phyloP scores from a whole-genome alignment of 1,140 invertebrate species.

The Maconellicoccus hirsutus region DNA sequence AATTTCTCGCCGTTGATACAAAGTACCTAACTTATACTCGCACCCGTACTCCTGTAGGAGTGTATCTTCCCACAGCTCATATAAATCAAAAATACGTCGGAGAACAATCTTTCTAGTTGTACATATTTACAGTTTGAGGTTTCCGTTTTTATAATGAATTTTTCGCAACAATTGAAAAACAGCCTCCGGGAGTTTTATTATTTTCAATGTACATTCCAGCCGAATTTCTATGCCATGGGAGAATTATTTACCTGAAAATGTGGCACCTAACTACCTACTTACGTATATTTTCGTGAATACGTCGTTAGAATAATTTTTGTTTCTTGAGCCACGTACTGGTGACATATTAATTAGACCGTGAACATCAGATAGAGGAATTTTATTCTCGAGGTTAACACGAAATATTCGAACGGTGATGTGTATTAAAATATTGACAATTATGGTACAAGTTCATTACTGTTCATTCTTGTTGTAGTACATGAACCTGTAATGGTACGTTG shows the following conservation, averaged over 20 bases:
- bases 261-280: too few relatives aligned
- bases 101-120: too few relatives aligned
- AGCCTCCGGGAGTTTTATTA: too few relatives aligned
- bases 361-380: background rate
- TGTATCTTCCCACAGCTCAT: background rate
- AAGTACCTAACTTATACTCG: background rate
- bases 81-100: background rate
- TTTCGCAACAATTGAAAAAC: too few relatives aligned
- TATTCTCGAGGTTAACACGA: background rate
- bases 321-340: background rate
- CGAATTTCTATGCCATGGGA: background rate
- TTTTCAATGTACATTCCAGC: too few relatives aligned
- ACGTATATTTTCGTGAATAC: background rate
- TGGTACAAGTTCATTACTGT: too few relatives aligned
- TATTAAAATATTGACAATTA: background rate
- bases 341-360: slow-evolving; percentile 4
- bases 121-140: too few relatives aligned
- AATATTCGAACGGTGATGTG: background rate
- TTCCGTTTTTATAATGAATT: too few relatives aligned
- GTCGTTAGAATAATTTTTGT: background rate
- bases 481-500: too few relatives aligned
- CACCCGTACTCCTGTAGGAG: background rate
- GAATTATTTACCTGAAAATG: background rate
- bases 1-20: background rate
- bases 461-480: too few relatives aligned